These are phyloP conservation scores for Lacerta viridis DNA, from an alignment of 2,797 vertebrate species.

Conservation along the genomic window DNA sequence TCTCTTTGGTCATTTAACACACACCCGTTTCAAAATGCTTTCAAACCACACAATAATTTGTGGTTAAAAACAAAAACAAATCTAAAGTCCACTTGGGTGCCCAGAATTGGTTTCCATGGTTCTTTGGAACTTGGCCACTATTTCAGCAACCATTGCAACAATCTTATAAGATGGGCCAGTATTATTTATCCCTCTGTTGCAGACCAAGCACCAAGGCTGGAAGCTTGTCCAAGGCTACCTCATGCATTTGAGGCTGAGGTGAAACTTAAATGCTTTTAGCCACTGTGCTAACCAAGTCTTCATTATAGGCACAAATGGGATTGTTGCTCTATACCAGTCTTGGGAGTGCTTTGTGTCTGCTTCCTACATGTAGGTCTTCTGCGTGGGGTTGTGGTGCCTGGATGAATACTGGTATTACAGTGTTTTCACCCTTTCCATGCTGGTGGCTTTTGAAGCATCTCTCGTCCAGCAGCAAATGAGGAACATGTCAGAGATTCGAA, in stretches of 20 bases:
- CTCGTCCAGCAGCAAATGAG: constrained; percentile 97
- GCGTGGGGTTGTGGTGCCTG: constrained; percentile 96
- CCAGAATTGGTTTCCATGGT: neutral
- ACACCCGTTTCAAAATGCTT: neutral
- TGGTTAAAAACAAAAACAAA: neutral
- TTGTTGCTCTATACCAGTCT: neutral
- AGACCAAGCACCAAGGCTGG: neutral
- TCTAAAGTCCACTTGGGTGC: neutral
- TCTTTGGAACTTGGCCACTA: neutral
- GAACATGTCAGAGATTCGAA: constrained; percentile 95
- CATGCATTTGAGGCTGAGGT: neutral
- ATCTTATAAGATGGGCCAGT: no score
- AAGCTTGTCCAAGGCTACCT: neutral
- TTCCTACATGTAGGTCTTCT: constrained; percentile 88
- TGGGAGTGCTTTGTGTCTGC: rapidly evolving
- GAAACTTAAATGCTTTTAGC: neutral
- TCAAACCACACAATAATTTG: neutral
- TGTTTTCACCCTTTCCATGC: constrained; percentile 97
- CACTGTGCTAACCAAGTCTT: neutral
- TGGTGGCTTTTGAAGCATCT: constrained; percentile 96
- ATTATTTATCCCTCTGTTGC: neutral
- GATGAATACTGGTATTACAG: constrained; percentile 99
- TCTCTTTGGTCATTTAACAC: neutral
- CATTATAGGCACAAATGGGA: neutral
- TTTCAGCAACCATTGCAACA: neutral